Conservation (phyloP, 2,113 vertebrate species). For the Xenotilapia leptura region DNA sequence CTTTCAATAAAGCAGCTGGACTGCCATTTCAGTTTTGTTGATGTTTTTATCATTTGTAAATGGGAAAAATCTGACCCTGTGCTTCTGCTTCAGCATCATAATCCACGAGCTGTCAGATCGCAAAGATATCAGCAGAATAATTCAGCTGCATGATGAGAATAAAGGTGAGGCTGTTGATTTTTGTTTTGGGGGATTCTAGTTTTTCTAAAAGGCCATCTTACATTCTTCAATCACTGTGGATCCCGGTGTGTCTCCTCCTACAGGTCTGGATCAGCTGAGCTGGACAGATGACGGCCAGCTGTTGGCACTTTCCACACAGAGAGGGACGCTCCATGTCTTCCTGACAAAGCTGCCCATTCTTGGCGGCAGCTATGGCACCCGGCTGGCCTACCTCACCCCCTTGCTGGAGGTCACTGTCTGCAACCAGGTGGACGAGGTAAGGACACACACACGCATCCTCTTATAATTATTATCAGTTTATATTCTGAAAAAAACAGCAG, state of each 20-base stretch:
- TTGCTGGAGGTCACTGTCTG: conserved; percentile 90
- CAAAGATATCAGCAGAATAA: conserved; percentile 89
- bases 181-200: not conserved
- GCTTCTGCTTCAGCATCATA: conserved; percentile 79
- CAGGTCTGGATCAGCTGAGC: conserved; percentile 86
- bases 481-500: not conserved
- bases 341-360: conserved; percentile 92
- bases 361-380: conserved; percentile 83
- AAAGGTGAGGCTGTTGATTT: conserved; percentile 76
- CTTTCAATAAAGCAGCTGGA: not conserved
- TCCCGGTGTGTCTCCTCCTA: not conserved
- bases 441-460: not conserved
- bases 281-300: conserved; percentile 98
- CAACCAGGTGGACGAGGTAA: conserved; percentile 88
- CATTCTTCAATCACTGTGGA: not conserved
- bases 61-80: not conserved
- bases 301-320: conserved; percentile 86
- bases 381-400: conserved; percentile 90
- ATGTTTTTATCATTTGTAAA: not conserved
- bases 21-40: not conserved
- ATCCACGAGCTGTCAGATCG: conserved; percentile 92
- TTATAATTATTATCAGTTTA: not conserved
- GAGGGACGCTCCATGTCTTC: conserved; percentile 87
- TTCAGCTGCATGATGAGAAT: conserved; percentile 92
- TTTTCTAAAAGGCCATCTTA: no score